phyloP scores from a whole-genome alignment of 1,140 invertebrate species.

The Neodiprion virginianus region DNA sequence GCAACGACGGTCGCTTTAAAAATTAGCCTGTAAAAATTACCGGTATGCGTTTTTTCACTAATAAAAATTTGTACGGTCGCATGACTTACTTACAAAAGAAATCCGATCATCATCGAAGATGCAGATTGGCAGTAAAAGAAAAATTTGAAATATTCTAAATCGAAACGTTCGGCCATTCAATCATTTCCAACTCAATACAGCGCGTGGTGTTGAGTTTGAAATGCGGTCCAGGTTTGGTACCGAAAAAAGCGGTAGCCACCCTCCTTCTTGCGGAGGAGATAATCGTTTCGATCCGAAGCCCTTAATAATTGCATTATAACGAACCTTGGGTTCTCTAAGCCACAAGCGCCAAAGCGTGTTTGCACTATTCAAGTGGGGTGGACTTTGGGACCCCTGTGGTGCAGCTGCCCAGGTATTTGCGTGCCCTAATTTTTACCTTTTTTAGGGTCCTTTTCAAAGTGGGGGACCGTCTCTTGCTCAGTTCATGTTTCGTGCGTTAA shows the following conservation, averaged over 20 bases:
- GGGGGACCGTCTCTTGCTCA: conserved; percentile 45
- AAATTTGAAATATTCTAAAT: too few relatives aligned
- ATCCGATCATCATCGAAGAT: too few relatives aligned
- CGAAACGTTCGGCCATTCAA: too few relatives aligned
- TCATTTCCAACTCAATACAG: not conserved
- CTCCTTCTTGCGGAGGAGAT: not conserved
- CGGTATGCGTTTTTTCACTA: too few relatives aligned
- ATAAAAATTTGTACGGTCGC: too few relatives aligned
- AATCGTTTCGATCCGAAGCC: not conserved
- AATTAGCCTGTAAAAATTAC: too few relatives aligned
- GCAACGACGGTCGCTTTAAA: too few relatives aligned
- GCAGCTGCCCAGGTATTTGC: conserved; percentile 57
- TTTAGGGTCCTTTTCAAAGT: conserved; percentile 19
- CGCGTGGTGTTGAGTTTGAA: not conserved
- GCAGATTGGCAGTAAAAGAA: too few relatives aligned
- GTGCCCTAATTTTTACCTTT: conserved; percentile 43
- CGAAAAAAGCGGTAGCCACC: not conserved
- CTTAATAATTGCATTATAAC: conserved; percentile 6
- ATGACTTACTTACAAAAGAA: too few relatives aligned
- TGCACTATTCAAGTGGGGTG: conserved; percentile 4
- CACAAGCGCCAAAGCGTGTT: conserved; percentile 6
- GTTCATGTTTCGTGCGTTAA: conserved; percentile 6
- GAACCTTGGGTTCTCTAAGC: conserved; percentile 3
- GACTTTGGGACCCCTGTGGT: conserved; percentile 29
- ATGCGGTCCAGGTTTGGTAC: not conserved